phyloP scores from a whole-genome alignment of 2,113 vertebrate species.

The Onychorhynchus coronatus region DNA sequence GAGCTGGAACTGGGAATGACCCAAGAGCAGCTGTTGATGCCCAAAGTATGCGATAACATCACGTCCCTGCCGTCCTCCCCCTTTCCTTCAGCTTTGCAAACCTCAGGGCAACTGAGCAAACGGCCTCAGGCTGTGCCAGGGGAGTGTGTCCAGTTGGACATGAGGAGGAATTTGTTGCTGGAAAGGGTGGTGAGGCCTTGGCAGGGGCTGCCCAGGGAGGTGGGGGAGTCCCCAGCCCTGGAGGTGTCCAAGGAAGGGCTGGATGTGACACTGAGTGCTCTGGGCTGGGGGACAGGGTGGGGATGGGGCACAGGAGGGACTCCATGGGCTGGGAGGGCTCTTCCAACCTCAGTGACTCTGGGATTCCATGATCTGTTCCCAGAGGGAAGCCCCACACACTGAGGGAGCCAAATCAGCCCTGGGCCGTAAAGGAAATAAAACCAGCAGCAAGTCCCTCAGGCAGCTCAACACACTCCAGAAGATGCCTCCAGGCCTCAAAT shows the following conservation, averaged over 20 bases:
- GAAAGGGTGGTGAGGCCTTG: background rate
- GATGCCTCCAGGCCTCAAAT: background rate
- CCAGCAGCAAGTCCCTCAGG: background rate
- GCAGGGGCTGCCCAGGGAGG: background rate
- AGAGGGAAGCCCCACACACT: fast-evolving
- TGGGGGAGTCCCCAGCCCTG: background rate
- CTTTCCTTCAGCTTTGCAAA: background rate
- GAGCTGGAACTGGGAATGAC: fast-evolving
- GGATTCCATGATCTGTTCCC: background rate
- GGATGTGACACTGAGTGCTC: fast-evolving
- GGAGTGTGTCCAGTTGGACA: background rate
- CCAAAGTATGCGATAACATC: fast-evolving
- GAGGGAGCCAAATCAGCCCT: background rate
- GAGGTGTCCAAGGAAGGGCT: fast-evolving
- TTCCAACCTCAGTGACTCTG: background rate
- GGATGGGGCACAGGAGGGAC: background rate
- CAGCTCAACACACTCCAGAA: background rate
- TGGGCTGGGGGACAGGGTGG: fast-evolving
- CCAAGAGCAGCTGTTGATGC: background rate
- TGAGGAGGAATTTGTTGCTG: background rate
- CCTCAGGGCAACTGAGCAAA: background rate
- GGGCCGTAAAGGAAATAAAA: background rate
- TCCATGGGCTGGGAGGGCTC: background rate
- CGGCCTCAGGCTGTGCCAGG: background rate
- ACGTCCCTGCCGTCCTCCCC: fast-evolving